Percentiles rank a stretch among this genome's conserved stretches.
These are phyloP conservation scores for Armadillidium nasatum DNA, from an alignment of 1,140 invertebrate species.

Conservation along the genomic window DNA sequence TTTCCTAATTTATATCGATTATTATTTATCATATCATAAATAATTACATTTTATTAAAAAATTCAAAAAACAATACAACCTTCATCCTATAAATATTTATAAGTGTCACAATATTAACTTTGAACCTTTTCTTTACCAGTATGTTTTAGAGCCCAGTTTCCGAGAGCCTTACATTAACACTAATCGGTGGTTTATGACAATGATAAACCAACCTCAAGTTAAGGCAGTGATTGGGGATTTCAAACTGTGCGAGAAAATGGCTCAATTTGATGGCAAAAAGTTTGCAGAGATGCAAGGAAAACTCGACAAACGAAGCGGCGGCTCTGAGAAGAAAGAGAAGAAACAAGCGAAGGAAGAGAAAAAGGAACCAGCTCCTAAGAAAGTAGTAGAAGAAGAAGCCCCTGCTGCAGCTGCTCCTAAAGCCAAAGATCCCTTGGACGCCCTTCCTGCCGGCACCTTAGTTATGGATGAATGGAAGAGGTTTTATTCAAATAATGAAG, in stretches of 20 bases:
- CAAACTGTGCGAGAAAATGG: conserved; percentile 69
- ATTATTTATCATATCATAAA: too few relatives aligned
- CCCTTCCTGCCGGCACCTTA: conserved; percentile 71
- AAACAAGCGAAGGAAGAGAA: conserved; percentile 53
- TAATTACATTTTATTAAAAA: too few relatives aligned
- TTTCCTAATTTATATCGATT: too few relatives aligned
- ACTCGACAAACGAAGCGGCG: conserved; percentile 47
- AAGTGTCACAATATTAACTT: too few relatives aligned
- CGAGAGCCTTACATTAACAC: conserved; percentile 72
- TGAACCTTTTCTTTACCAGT: conserved; percentile 26
- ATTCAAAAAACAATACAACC: too few relatives aligned
- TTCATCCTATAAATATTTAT: too few relatives aligned
- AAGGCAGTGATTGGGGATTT: conserved; percentile 75
- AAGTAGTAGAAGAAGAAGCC: too few relatives aligned
- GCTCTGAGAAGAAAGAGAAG: conserved; percentile 48
- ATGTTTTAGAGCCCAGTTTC: conserved; percentile 55
- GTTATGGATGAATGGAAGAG: conserved; percentile 97
- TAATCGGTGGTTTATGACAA: conserved; percentile 89
- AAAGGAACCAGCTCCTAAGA: background rate
- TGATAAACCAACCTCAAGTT: conserved; percentile 81
- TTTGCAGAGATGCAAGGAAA: conserved; percentile 54
- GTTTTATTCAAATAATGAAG: conserved; percentile 94
- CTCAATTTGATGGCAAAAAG: conserved; percentile 73
- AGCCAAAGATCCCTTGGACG: conserved; percentile 86
- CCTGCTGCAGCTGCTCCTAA: conserved; percentile 57